Percentiles rank a stretch among this genome's conserved stretches.
These are phyloP conservation scores for Heliconius melpomene DNA, from an alignment of 1,140 invertebrate genomes.

Conservation along the genomic window DNA sequence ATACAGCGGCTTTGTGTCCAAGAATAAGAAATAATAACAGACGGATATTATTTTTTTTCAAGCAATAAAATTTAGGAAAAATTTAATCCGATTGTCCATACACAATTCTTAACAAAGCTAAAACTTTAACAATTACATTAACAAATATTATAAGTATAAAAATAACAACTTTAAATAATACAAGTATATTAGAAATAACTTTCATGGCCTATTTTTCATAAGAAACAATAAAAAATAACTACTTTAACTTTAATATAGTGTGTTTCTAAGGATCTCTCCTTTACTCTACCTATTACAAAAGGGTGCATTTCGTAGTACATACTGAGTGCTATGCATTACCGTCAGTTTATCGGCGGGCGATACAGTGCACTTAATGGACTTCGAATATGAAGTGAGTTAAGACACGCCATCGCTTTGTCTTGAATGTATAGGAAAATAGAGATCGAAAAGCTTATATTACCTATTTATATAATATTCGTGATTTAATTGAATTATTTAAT, in stretches of 20 bases:
- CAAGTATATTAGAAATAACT: too few species aligned
- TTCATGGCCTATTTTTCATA: too few species aligned
- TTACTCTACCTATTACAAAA: background rate
- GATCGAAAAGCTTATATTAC: background rate
- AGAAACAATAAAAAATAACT: background rate
- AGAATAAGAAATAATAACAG: background rate
- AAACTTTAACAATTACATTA: too few species aligned
- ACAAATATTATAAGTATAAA: too few species aligned
- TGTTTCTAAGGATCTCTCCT: background rate
- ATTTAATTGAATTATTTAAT: background rate
- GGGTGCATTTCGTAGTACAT: slow-evolving; percentile 14
- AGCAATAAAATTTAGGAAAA: background rate
- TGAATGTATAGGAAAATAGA: background rate
- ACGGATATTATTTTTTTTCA: background rate
- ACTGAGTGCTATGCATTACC: slow-evolving; percentile 32
- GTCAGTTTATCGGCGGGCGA: slow-evolving; percentile 26
- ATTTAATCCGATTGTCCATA: background rate
- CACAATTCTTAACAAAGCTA: too few species aligned
- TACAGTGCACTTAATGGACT: slow-evolving; percentile 31
- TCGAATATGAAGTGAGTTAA: slow-evolving; percentile 24
- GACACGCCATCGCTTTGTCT: slow-evolving; percentile 12
- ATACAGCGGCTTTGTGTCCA: background rate
- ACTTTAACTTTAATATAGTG: background rate
- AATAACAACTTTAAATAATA: too few species aligned
- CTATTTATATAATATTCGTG: background rate